Percentiles rank a stretch among this genome's conserved stretches.
These are phyloP conservation scores for Meloe dianella DNA, from an alignment of 2,888 invertebrate species.

Conservation along the genomic window DNA sequence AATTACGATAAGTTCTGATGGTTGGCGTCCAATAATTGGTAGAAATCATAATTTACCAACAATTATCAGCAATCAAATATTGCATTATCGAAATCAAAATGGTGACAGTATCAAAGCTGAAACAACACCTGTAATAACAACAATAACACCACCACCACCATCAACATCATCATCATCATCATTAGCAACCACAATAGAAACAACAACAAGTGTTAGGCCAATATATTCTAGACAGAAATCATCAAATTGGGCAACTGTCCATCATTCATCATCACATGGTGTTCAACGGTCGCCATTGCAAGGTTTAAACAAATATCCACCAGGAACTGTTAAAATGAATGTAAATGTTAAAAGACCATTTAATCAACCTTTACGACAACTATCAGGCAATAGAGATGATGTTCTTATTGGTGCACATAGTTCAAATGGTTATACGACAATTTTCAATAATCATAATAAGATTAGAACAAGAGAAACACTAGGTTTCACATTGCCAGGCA, in stretches of 20 bases:
- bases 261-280: slow-evolving; percentile 10
- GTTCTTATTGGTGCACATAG: slow-evolving; percentile 44
- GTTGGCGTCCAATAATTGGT: slow-evolving; percentile 68
- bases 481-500: slow-evolving; percentile 47
- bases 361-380: slow-evolving; percentile 46
- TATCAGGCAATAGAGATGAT: slow-evolving; percentile 50
- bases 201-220: neutral
- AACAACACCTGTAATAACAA: slow-evolving; percentile 27
- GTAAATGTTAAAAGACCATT: slow-evolving; percentile 27
- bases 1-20: slow-evolving; percentile 64
- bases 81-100: slow-evolving; percentile 48
- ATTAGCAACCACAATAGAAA: too few relatives aligned
- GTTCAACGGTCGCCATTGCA: slow-evolving; percentile 9
- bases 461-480: slow-evolving; percentile 46
- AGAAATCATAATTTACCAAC: slow-evolving; percentile 21
- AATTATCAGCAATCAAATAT: slow-evolving; percentile 7
- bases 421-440: slow-evolving; percentile 36
- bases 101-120: slow-evolving; percentile 43
- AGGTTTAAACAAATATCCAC: slow-evolving; percentile 15
- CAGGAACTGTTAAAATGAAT: slow-evolving; percentile 21
- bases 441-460: neutral
- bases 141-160: slow-evolving; percentile 31
- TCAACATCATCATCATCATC: slow-evolving; percentile 25
- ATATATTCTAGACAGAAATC: slow-evolving; percentile 16
- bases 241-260: slow-evolving; percentile 20